Conservation (phyloP, 1,140 invertebrate genomes). For the Arion vulgaris region DNA sequence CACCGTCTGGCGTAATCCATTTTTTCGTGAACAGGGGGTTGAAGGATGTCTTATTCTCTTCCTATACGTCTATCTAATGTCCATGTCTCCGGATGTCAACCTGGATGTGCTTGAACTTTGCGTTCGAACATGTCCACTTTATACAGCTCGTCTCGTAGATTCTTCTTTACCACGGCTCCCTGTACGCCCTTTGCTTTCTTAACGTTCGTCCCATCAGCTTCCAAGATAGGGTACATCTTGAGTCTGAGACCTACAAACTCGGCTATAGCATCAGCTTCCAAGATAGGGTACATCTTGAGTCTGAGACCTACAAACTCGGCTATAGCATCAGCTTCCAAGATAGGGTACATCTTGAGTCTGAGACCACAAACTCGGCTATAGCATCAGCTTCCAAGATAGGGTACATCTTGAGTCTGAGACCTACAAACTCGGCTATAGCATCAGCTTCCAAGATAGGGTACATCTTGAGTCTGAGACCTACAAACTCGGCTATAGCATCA, state of each 20-base stretch:
- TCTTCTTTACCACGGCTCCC: not conserved
- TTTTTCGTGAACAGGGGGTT: not conserved
- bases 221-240: conserved; percentile 66
- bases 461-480: conserved; percentile 71
- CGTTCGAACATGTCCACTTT: not conserved
- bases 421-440: too few relatives aligned
- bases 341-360: conserved; percentile 69
- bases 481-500: too few relatives aligned
- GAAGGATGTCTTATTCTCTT: not conserved
- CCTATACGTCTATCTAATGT: not conserved
- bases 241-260: conserved; percentile 67
- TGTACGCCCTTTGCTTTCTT: not conserved
- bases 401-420: conserved; percentile 71
- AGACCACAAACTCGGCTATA: conserved; percentile 71
- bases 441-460: conserved; percentile 35
- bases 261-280: conserved; percentile 48
- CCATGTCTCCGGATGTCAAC: not conserved
- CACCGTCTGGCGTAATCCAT: not conserved
- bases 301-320: conserved; percentile 62
- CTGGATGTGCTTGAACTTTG: not conserved
- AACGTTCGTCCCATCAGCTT: not conserved
- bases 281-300: conserved; percentile 68
- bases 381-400: conserved; percentile 21
- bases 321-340: not conserved
- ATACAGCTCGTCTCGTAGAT: not conserved